Evolutionary conservation across 2,888 invertebrate species (phyloP).

Genomic region (Bibio marci): DNA sequence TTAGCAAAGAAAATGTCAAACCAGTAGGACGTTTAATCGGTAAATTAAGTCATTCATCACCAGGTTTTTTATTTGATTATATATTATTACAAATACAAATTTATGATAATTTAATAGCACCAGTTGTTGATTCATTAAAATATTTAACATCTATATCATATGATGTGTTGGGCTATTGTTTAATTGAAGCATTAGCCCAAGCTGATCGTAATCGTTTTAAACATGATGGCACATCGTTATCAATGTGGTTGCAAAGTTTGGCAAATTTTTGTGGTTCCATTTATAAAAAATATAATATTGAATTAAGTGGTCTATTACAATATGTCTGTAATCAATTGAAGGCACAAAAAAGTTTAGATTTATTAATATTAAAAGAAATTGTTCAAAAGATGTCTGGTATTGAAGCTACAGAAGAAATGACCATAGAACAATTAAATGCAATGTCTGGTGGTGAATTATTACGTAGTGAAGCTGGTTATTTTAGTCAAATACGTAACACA

Average conservation of each 20-base stretch:
- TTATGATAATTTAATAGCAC: constrained; percentile 86
- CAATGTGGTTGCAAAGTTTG: constrained; percentile 85
- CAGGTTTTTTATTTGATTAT: constrained; percentile 91
- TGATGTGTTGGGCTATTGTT: constrained; percentile 88
- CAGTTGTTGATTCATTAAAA: constrained; percentile 95
- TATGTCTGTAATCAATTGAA: constrained; percentile 96
- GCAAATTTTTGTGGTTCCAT: constrained; percentile 92
- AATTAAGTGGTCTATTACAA: constrained; percentile 85
- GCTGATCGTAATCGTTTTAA: constrained; percentile 63
- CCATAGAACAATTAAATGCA: constrained; percentile 87
- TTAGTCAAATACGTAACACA: constrained; percentile 91
- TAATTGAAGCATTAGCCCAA: constrained; percentile 78
- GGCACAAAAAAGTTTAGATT: constrained; percentile 81
- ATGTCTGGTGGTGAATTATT: constrained; percentile 94
- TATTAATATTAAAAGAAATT: constrained; percentile 87
- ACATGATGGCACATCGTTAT: constrained; percentile 79
- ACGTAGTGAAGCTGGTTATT: constrained; percentile 94
- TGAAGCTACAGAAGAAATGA: constrained; percentile 92
- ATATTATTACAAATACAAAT: constrained; percentile 69
- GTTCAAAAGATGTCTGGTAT: constrained; percentile 99
- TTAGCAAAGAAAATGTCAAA: constrained; percentile 96
- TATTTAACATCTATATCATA: constrained; percentile 89
- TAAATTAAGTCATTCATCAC: constrained; percentile 91
- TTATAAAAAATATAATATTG: constrained; percentile 93
- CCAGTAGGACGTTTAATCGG: constrained; percentile 90